Evolutionary conservation across 2,113 vertebrate genomes (phyloP).

Genomic region (Prietella phreatophila): DNA sequence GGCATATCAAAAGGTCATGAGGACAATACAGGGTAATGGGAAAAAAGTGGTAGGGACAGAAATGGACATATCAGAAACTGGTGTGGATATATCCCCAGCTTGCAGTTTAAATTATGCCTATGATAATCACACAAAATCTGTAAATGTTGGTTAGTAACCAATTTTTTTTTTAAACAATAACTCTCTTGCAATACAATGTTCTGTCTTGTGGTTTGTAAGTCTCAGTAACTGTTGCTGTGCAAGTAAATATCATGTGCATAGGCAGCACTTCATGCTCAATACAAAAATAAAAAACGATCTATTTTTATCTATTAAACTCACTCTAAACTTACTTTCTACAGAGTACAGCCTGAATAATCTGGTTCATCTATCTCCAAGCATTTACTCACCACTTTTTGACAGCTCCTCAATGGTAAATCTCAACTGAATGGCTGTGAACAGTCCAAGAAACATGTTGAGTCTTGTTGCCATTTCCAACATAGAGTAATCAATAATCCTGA

Average conservation of each 20-base stretch:
- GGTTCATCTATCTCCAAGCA: not conserved
- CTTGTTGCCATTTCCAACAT: not conserved
- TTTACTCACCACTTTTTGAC: slow-evolving; percentile 37
- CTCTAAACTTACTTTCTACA: not conserved
- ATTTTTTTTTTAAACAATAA: not conserved
- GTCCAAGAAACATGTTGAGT: slow-evolving; percentile 53
- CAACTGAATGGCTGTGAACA: slow-evolving; percentile 58
- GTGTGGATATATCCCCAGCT: not conserved
- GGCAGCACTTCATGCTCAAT: not conserved
- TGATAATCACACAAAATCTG: not conserved
- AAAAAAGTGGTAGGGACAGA: not conserved
- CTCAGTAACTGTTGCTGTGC: not conserved
- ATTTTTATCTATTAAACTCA: not conserved
- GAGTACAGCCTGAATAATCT: not conserved
- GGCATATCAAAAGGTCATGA: not conserved
- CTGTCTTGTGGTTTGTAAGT: not conserved
- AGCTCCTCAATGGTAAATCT: slow-evolving; percentile 41
- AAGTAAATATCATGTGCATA: not conserved
- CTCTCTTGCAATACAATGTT: not conserved
- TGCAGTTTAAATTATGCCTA: not conserved
- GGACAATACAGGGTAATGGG: too few species aligned
- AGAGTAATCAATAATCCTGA: not conserved
- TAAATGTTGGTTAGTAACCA: not conserved
- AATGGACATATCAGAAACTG: not conserved
- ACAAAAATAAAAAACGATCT: not conserved